Evolutionary conservation across 2,113 vertebrate species (phyloP), one percentile per base, ranked within the genome.

Genomic region (Barnardius zonarius): DNA sequence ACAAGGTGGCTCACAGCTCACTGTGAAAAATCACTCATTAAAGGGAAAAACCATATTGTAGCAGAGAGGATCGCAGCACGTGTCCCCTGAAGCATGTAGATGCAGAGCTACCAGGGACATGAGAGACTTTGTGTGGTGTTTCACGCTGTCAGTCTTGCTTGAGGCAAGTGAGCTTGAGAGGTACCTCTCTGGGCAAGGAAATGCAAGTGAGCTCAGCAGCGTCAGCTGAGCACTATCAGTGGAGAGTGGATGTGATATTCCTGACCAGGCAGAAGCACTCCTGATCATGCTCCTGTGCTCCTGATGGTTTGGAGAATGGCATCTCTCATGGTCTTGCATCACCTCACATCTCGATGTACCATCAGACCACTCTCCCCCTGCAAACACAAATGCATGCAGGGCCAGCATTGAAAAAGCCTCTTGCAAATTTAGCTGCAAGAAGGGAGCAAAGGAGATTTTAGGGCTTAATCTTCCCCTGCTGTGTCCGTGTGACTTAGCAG

Each of bases 141-240:
- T 64, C 44, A 35, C 0, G 14, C 72, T 77, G 48, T 23, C 2
- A 0, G 43, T 54, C 72, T 23, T 59, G 52, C 79, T 63, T 13
- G 33, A 64, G 61, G n/a, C 57, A 37, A 78, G 52, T 1, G 13
- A 82, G 49, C 43, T 43, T 2, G 35, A 37, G 62, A 49, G 62
- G 4, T 20, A 8, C 30, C 64, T 13, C 70, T 79, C 12, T 3
- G 0, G 48, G 27, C 20, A n/a, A 16, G 73, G 33, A 39, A 75
- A 16, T 1, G 3, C 0, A 0, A 30, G 72, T 0, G 0, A 68
- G 37, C 39, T n/a, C 0, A 0, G 83, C 52, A 83, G 14, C 0
- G 0, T 7, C 68, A 54, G 55, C 16, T 0, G 0, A 55, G 69
- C 17, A 33, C 7, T 83, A 8, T 3, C 14, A 10, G 62, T 14